Evolutionary conservation across 2,888 invertebrate species (phyloP), one percentile per base, ranked within the genome.

Genomic region (Papilio demoleus): DNA sequence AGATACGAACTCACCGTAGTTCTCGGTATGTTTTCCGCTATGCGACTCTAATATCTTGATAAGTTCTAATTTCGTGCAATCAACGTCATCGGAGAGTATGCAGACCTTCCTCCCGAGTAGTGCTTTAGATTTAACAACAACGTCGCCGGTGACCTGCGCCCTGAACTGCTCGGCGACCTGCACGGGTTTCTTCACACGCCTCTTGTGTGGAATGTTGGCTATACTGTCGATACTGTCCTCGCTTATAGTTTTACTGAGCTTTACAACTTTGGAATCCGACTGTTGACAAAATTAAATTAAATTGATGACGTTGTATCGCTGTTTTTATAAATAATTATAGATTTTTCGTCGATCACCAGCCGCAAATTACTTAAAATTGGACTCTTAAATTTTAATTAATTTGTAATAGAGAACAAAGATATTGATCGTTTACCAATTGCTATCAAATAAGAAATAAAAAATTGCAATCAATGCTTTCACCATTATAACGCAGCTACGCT

Each of bases 31-130:
- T 60, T 75, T 86, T 4, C 91, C 92, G 4, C 88, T 83, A 34
- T 92, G 92, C 11, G 86, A 81, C 70, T 81, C 77, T 5, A 92
- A 79, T 12, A 90, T 83, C 62, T 76, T 77, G 9, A 79, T 76
- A 61, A 92, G 74, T 1, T 91, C 86, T 0, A 76, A 72, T 62
- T 80, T 84, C 1, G 68, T 79, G 65, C 85, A 87, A 42, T 86
- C 86, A 0, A 83, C 85, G 53, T 88, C 88, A n/a, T 84, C 88
- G 0, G 88, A 86, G 19, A 91, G 71, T 14, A 92, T 78, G 71
- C 81, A 87, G 0, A 92, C 71, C 72, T 88, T 86, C 27, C 88
- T 74, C 0, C 83, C 87, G 0, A 69, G 70, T 4, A 92, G 73
- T 1, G 91, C 88, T 2, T 79, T 75, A 0, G 91, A 92, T 0